Evolutionary conservation across 2,113 vertebrate genomes (phyloP).

Genomic region (Anseranas semipalmata): DNA sequence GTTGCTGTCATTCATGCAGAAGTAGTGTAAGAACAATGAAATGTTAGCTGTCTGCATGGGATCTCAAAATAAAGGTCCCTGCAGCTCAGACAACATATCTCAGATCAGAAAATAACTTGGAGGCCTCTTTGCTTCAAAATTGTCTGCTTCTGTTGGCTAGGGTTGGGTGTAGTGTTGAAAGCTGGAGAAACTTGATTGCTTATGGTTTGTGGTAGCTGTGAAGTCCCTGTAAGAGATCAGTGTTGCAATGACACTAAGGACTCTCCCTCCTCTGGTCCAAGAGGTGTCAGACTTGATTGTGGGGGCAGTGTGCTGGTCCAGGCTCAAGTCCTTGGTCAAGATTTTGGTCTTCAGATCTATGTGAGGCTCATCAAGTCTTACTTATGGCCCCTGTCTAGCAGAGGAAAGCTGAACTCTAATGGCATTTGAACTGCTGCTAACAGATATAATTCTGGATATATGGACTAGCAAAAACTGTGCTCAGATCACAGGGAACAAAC

Average conservation of each 20-base stretch:
- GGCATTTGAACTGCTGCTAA: neutral
- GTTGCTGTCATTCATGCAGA: neutral
- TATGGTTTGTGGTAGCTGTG: neutral
- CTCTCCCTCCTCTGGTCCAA: neutral
- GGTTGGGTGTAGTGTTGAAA: neutral
- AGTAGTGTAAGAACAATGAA: neutral
- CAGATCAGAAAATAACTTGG: neutral
- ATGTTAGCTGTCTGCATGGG: neutral
- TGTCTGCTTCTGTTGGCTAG: neutral
- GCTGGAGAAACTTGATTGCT: neutral
- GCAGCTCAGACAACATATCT: neutral
- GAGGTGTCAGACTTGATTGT: neutral
- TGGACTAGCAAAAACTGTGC: neutral
- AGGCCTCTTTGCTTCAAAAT: neutral
- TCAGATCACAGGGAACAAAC: neutral
- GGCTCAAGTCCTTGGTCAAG: neutral
- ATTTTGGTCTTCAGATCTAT: neutral
- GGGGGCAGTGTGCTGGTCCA: neutral
- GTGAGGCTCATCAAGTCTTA: neutral
- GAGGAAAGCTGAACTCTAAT: neutral
- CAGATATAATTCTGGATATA: neutral
- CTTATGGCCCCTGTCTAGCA: neutral
- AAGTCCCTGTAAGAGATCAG: neutral
- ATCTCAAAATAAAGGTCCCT: neutral
- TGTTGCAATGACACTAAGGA: neutral